Evolutionary conservation across 2,888 invertebrate genomes (phyloP).

Genomic region (Archips xylosteana): DNA sequence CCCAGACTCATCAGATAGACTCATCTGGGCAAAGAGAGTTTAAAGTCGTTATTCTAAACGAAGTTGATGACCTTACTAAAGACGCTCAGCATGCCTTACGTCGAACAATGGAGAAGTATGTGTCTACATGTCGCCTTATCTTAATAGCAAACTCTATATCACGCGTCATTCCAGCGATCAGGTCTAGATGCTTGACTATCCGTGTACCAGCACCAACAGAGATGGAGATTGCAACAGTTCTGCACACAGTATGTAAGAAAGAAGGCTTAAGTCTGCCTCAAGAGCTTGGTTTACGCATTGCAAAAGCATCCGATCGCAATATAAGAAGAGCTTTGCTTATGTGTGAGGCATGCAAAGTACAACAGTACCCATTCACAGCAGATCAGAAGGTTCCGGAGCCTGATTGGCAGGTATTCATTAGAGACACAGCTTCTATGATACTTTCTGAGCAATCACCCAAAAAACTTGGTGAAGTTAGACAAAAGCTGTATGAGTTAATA

Average conservation of each 20-base stretch:
- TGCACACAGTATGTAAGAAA: conserved; percentile 90
- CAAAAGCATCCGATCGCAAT: conserved; percentile 93
- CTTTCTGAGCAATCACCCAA: conserved; percentile 94
- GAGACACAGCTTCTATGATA: conserved; percentile 94
- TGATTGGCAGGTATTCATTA: conserved; percentile 97
- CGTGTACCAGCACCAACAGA: conserved; percentile 95
- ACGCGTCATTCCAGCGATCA: conserved; percentile 98
- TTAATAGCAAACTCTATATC: conserved; percentile 98
- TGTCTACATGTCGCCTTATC: conserved; percentile 96
- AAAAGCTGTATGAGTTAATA: conserved; percentile 96
- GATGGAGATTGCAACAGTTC: conserved; percentile 89
- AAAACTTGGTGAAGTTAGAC: conserved; percentile 93
- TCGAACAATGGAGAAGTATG: conserved; percentile 99
- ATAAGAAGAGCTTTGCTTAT: conserved; percentile 96
- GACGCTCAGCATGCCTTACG: conserved; percentile 99
- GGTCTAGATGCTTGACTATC: conserved; percentile 96
- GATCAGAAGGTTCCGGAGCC: conserved; percentile 94
- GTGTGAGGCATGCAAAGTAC: conserved; percentile 96
- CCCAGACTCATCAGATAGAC: conserved; percentile 98
- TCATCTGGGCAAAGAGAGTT: conserved; percentile 95
- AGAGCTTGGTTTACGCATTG: conserved; percentile 91
- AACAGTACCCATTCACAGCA: conserved; percentile 93
- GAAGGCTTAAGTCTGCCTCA: conserved; percentile 92
- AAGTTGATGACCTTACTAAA: conserved; percentile 97
- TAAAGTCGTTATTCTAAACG: conserved; percentile 98